These are phyloP conservation scores for Cichladusa arquata DNA, from an alignment of 2,113 vertebrate species.

Conservation along the genomic window DNA sequence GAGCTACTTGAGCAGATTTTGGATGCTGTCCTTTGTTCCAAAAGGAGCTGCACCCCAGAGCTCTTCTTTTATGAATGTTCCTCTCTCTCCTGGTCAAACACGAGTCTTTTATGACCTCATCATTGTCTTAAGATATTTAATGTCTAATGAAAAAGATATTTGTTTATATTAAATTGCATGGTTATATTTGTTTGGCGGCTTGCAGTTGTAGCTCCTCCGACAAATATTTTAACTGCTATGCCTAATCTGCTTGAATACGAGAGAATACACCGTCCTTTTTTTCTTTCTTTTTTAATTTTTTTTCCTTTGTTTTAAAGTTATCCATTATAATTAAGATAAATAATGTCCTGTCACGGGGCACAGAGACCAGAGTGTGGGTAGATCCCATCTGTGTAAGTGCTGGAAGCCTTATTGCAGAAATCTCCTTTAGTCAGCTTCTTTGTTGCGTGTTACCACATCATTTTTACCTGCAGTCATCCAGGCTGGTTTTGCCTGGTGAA, in stretches of 20 bases:
- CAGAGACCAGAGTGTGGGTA: not conserved
- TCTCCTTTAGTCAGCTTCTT: slow-evolving; percentile 22
- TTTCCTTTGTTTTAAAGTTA: not conserved
- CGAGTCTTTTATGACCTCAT: not conserved
- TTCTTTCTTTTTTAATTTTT: not conserved
- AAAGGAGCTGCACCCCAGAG: not conserved
- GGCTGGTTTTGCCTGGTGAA: not conserved
- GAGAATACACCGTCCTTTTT: not conserved
- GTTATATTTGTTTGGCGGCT: not conserved
- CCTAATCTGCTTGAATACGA: not conserved
- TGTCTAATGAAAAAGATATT: not conserved
- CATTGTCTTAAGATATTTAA: not conserved
- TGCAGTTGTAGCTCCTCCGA: not conserved
- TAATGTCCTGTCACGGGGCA: not conserved
- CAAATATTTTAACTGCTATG: not conserved
- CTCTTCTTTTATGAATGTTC: not conserved
- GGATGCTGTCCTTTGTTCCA: not conserved
- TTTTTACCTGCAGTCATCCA: slow-evolving; percentile 25
- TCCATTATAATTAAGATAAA: not conserved
- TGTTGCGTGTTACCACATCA: not conserved
- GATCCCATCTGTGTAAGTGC: not conserved
- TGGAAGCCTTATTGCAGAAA: slow-evolving; percentile 29
- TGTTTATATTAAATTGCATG: not conserved
- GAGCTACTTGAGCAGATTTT: not conserved
- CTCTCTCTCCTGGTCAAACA: not conserved